Percentiles rank a stretch among this genome's conserved stretches.
Evolutionary conservation across 2,888 invertebrate genomes (phyloP).

Genomic region (Cabera pusaria): DNA sequence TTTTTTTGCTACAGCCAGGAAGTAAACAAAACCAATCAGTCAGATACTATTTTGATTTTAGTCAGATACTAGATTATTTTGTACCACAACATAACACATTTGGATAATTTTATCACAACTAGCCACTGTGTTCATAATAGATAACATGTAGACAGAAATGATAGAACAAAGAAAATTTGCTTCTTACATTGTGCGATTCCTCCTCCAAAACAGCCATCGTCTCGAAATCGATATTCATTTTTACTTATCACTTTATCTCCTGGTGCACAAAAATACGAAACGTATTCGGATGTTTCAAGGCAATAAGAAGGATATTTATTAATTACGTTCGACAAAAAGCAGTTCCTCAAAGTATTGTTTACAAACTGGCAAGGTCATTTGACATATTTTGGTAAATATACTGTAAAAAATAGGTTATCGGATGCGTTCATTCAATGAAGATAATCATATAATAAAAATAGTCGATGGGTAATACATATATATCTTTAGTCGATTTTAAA

Average conservation of each 20-base stretch:
- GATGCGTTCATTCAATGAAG: constrained; percentile 47
- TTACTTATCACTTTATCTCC: constrained; percentile 21
- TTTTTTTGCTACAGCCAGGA: constrained; percentile 20
- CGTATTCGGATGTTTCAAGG: constrained; percentile 51
- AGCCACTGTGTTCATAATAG: constrained; percentile 1
- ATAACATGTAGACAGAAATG: constrained; percentile 8
- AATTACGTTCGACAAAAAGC: constrained; percentile 72
- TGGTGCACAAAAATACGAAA: constrained; percentile 38
- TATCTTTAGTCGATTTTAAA: background rate
- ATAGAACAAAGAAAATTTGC: constrained; percentile 51
- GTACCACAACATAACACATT: background rate
- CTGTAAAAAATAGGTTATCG: constrained; percentile 35
- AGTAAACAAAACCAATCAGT: constrained; percentile 20
- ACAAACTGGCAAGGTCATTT: constrained; percentile 91
- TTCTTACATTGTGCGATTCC: constrained; percentile 84
- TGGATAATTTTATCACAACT: background rate
- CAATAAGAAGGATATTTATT: constrained; percentile 79
- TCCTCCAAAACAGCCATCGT: constrained; percentile 85
- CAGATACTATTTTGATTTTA: too few relatives aligned
- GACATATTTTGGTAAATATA: constrained; percentile 77
- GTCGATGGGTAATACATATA: too few relatives aligned
- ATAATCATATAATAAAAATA: too few relatives aligned
- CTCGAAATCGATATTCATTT: constrained; percentile 84
- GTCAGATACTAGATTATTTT: too few relatives aligned
- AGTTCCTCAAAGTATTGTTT: constrained; percentile 85